phyloP scores from a whole-genome alignment of 2,113 vertebrate genomes.

The Cephalopterus ornatus region DNA sequence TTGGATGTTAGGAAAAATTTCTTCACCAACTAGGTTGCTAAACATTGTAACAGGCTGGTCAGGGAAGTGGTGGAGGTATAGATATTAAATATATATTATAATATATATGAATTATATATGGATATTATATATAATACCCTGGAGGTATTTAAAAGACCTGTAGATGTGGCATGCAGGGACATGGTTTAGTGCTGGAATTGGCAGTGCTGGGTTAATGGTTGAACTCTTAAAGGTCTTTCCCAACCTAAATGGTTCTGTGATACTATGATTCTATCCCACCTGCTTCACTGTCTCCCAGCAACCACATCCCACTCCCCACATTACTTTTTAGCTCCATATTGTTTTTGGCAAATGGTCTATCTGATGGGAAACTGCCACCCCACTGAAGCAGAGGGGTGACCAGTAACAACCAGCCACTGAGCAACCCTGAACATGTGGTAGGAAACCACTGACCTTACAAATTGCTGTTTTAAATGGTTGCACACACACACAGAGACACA shows the following conservation, averaged over 20 bases:
- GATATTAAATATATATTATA: not conserved
- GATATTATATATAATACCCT: not conserved
- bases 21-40: not conserved
- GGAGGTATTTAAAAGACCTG: not conserved
- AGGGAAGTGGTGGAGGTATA: not conserved
- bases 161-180: not conserved
- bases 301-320: not conserved
- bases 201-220: not conserved
- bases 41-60: not conserved
- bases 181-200: not conserved
- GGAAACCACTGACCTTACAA: not conserved
- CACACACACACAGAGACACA: accelerated
- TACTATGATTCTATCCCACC: not conserved
- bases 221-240: not conserved
- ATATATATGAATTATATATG: not conserved
- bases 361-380: not conserved
- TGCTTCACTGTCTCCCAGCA: not conserved
- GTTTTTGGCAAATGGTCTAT: not conserved
- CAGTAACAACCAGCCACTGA: not conserved
- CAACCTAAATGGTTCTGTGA: not conserved
- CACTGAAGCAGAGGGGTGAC: not conserved
- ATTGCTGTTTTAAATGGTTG: not conserved
- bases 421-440: not conserved
- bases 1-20: too few relatives aligned
- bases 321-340: not conserved